These are phyloP conservation scores for Charina bottae DNA, from an alignment of 2,113 vertebrate species.

Conservation along the genomic window DNA sequence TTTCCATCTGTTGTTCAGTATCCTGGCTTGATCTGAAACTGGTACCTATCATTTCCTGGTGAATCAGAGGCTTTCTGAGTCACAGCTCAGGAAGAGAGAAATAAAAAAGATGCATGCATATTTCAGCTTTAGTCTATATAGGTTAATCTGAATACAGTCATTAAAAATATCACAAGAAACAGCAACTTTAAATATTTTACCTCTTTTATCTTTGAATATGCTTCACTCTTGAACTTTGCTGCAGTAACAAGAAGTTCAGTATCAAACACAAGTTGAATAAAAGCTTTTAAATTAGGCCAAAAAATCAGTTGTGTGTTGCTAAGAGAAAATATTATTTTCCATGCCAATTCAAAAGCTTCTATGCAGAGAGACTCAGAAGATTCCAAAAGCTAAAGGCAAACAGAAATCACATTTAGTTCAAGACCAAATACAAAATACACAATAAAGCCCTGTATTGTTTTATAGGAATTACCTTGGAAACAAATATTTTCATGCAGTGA, in stretches of 20 bases:
- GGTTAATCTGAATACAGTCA: not conserved
- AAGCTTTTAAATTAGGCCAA: conserved; percentile 89
- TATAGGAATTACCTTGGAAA: conserved; percentile 80
- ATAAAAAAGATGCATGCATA: not conserved
- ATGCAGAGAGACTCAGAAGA: conserved; percentile 80
- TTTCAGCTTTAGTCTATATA: not conserved
- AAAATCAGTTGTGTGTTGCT: conserved; percentile 89
- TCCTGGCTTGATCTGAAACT: not conserved
- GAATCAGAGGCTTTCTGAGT: not conserved
- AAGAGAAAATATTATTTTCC: conserved; percentile 84
- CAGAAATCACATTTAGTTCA: not conserved
- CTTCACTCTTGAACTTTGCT: conserved; percentile 70
- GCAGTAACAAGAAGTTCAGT: conserved; percentile 75
- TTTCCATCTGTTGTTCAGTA: not conserved
- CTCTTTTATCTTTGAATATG: conserved; percentile 81
- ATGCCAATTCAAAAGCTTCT: conserved; percentile 82
- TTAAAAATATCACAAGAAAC: not conserved
- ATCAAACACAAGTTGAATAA: conserved; percentile 84
- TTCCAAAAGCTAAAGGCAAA: conserved; percentile 74
- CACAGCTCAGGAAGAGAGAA: not conserved
- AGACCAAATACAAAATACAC: not conserved
- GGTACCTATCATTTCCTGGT: not conserved
- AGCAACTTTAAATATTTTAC: conserved; percentile 66
- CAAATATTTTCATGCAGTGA: conserved; percentile 79
- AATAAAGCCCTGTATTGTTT: not conserved